A percentile compares a stretch with the other conserved stretches of the same genome.
phyloP scores from a whole-genome alignment of 2,888 invertebrate species.

The Aleiodes alternator region DNA sequence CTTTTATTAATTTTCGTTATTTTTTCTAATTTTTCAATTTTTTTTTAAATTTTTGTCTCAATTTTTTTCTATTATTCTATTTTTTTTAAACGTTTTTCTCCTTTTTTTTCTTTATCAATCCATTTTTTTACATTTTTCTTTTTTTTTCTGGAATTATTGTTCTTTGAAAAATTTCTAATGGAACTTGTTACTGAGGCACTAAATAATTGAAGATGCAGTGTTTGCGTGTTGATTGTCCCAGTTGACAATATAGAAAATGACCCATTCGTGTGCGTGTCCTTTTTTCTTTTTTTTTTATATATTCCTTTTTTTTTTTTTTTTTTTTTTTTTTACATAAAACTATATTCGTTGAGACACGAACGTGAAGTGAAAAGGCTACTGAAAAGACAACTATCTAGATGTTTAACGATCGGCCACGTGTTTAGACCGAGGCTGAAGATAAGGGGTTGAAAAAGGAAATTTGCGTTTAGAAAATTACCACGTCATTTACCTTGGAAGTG shows the following conservation, averaged over 20 bases:
- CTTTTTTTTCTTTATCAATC: constrained; percentile 12
- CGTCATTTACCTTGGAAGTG: constrained; percentile 63
- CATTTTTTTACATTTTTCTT: too few relatives aligned
- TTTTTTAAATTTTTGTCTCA: too few relatives aligned
- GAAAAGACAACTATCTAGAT: constrained; percentile 33
- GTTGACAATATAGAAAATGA: constrained; percentile 44
- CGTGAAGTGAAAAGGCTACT: constrained; percentile 41
- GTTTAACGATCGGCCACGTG: constrained; percentile 67
- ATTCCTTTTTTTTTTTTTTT: background rate
- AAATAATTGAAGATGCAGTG: constrained; percentile 11
- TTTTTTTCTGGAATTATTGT: constrained; percentile 8
- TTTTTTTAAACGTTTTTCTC: too few relatives aligned
- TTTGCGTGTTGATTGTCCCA: constrained; percentile 35
- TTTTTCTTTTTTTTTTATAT: constrained; percentile 11
- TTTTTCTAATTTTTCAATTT: too few relatives aligned
- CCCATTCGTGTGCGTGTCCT: constrained; percentile 46
- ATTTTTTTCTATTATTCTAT: too few relatives aligned
- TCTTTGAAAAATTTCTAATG: constrained; percentile 5
- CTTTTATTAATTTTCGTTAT: too few relatives aligned
- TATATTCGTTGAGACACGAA: constrained; percentile 41
- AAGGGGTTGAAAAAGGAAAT: constrained; percentile 67
- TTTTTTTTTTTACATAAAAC: constrained; percentile 33
- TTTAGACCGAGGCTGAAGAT: constrained; percentile 55
- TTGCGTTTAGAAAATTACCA: constrained; percentile 72
- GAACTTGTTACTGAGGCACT: background rate